Evolutionary conservation across 2,797 vertebrate species (phyloP).

Genomic region (Clamator glandarius): DNA sequence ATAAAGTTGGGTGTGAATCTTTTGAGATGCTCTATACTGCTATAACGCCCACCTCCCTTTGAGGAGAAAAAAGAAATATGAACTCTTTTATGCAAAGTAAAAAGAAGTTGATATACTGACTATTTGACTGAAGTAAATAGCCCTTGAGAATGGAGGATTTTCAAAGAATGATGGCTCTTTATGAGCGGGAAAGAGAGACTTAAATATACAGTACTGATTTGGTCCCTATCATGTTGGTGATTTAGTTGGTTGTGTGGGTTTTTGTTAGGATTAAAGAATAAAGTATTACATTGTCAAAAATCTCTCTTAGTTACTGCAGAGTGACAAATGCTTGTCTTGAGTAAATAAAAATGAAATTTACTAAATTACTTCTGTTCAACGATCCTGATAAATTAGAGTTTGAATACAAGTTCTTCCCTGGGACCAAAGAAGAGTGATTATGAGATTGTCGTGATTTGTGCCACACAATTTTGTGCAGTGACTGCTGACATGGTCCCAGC

Average conservation of each 20-base stretch:
- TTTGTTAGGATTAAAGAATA: not conserved
- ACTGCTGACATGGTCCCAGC: not conserved
- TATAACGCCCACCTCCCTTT: fast-evolving
- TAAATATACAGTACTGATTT: not conserved
- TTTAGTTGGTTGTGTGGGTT: not conserved
- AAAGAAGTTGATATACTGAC: not conserved
- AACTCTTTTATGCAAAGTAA: not conserved
- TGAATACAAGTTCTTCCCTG: not conserved
- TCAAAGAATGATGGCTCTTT: not conserved
- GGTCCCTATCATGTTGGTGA: not conserved
- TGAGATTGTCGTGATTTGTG: not conserved
- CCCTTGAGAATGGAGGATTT: not conserved
- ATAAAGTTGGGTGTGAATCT: not conserved
- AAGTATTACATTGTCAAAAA: not conserved
- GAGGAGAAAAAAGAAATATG: not conserved
- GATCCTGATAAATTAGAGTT: not conserved
- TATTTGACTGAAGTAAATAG: not conserved
- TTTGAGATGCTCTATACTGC: not conserved
- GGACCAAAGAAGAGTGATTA: not conserved
- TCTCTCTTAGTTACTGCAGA: not conserved
- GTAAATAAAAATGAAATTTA: not conserved
- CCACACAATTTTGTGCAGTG: not conserved
- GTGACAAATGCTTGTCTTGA: not conserved
- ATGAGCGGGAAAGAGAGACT: not conserved
- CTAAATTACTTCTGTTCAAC: not conserved